Percentiles rank a stretch among this genome's conserved stretches.
Conservation (phyloP, 1,140 invertebrate species). For the Drosophila mojavensis region DNA sequence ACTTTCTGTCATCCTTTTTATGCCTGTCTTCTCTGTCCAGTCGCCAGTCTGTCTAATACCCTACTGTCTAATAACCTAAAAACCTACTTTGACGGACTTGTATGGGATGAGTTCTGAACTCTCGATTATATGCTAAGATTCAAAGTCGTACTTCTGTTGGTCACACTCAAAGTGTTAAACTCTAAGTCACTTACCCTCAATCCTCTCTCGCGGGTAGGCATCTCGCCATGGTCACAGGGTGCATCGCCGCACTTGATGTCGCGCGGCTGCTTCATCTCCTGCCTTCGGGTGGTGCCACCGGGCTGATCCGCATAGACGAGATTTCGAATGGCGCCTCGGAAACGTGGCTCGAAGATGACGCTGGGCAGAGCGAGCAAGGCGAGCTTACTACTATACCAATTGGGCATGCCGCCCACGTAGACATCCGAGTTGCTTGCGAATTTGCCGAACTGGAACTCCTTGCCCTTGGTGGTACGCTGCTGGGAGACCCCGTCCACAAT, state of each 20-base stretch:
- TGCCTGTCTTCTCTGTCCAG: neutral
- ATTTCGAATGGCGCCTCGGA: constrained; percentile 93
- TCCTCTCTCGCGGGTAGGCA: constrained; percentile 76
- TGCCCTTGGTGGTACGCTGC: constrained; percentile 90
- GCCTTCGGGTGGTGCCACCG: constrained; percentile 88
- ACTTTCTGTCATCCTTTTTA: neutral
- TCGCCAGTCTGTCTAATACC: too few relatives aligned
- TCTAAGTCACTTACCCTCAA: constrained; percentile 60
- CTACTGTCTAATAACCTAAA: too few relatives aligned
- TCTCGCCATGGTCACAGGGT: constrained; percentile 77
- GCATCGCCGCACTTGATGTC: constrained; percentile 86
- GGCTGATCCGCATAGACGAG: constrained; percentile 93
- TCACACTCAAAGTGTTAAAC: neutral
- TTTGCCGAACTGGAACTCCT: constrained; percentile 94
- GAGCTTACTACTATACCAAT: constrained; percentile 93
- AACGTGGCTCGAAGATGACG: constrained; percentile 95
- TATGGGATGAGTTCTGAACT: too few relatives aligned
- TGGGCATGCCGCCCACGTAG: constrained; percentile 95
- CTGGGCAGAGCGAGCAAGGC: constrained; percentile 92
- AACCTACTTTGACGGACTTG: too few relatives aligned
- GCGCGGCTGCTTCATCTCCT: constrained; percentile 90
- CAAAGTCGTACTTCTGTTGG: too few relatives aligned
- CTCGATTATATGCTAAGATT: too few relatives aligned
- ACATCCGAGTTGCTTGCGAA: constrained; percentile 94
- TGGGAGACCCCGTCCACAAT: constrained; percentile 92